Conservation (phyloP, 2,113 vertebrate species). For the Ariopsis seemanni region DNA sequence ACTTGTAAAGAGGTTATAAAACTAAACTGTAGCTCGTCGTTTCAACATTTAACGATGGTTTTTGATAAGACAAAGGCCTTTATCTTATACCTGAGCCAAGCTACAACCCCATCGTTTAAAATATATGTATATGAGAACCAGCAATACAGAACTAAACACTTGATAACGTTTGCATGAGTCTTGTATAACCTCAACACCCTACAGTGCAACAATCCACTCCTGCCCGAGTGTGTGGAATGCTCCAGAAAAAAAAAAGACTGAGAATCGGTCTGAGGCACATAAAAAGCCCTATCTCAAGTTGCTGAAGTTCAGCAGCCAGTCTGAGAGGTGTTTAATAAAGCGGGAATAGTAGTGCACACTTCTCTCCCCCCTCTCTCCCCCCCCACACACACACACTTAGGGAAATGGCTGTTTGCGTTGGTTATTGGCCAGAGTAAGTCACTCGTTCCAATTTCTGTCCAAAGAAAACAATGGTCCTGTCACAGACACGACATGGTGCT, state of each 20-base stretch:
- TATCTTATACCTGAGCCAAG: neutral
- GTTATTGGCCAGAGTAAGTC: constrained; percentile 31
- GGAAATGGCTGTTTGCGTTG: constrained; percentile 22
- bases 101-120: neutral
- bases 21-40: neutral
- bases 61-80: neutral
- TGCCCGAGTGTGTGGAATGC: constrained; percentile 9
- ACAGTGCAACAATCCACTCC: neutral
- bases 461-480: constrained; percentile 39
- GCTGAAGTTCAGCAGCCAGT: constrained; percentile 5
- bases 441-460: constrained; percentile 34
- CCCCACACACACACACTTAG: neutral
- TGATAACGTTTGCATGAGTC: neutral
- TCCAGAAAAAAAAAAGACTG: neutral
- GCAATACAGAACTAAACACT: neutral
- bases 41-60: neutral
- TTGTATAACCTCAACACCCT: neutral
- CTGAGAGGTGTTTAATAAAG: constrained; percentile 46
- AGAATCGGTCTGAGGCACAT: constrained; percentile 11
- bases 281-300: neutral
- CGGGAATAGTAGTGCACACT: constrained; percentile 13
- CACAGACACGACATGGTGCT: constrained; percentile 27
- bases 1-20: neutral
- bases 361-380: neutral
- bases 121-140: neutral